Evolutionary conservation across 92 coral and sea anemone genomes (phyloP), one percentile per base, ranked within the genome.

Genomic region (Parazoanthus swiftii): DNA sequence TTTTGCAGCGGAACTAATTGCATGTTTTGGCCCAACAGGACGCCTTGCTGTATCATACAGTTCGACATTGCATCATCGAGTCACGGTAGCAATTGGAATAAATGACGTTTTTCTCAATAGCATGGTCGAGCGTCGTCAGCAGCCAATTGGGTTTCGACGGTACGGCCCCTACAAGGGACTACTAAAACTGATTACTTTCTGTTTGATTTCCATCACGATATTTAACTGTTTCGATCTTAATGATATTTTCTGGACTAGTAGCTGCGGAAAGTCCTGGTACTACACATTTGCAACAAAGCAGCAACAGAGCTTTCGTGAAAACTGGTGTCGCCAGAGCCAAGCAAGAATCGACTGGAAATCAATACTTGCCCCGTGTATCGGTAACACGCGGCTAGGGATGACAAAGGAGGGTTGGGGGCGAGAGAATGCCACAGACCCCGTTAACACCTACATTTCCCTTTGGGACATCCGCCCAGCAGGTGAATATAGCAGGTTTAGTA

Each of bases 391-490:
- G 8, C 92, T 95, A 94, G 92, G 92, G 33, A 72, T 85, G 80
- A 85, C 80, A 1, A 80, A 91, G 42, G 73, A 86, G 5, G 81
- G 90, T 33, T 93, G 90, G 88, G 85, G 85, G 46, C 70, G 46
- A 81, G 88, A 90, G 58, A 79, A 91, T 38, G 81, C 92, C 43
- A 94, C 98, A 73, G 95, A 92, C 72, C 91, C 98, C 1, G 25
- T 37, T 29, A 76, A 56, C 43, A 51, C 74, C 44, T 86, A 86
- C 58, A 86, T 76, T 26, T 76, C 83, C 58, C 44, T 81, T 13
- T 94, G 98, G 98, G 95, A 94, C 75, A 88, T 94, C 50, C 91
- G 85, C 7, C 95, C 98, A 14, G 95, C 91, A 4, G 93, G 98
- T 11, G 92, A 93, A 65, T 94, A 89, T 79, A 93, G 94, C 79